phyloP scores from a whole-genome alignment of 2,113 vertebrate genomes.

The Trachemys scripta region DNA sequence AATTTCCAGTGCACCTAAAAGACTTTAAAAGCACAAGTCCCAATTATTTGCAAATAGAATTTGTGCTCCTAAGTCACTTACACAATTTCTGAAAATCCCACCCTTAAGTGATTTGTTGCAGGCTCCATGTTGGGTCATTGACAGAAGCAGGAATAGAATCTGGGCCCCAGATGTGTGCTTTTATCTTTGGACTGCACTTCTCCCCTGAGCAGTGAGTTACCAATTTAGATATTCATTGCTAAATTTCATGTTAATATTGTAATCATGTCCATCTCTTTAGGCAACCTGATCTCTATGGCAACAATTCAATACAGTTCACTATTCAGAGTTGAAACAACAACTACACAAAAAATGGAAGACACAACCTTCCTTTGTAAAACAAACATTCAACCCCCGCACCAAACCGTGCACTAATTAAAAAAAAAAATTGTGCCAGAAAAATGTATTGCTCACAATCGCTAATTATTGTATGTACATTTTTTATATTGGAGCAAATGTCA shows the following conservation, averaged over 20 bases:
- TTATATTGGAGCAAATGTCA: background rate
- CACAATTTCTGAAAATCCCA: background rate
- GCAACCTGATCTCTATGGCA: constrained; percentile 50
- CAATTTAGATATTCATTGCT: constrained; percentile 50
- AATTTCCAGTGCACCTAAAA: background rate
- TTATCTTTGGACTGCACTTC: constrained; percentile 35
- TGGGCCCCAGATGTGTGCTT: constrained; percentile 40
- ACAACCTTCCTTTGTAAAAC: background rate
- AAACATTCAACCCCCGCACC: background rate
- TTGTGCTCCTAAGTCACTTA: background rate
- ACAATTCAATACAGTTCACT: constrained; percentile 47
- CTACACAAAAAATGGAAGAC: background rate
- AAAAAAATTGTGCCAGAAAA: background rate
- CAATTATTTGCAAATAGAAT: background rate
- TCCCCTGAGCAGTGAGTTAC: constrained; percentile 55
- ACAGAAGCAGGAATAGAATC: constrained; percentile 1
- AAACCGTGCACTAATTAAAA: background rate
- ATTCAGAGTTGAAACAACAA: constrained; percentile 24
- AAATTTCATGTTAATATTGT: constrained; percentile 67
- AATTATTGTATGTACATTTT: background rate
- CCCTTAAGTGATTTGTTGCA: constrained; percentile 3
- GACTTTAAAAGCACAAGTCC: background rate
- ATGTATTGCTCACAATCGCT: accelerated
- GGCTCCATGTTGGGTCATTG: background rate
- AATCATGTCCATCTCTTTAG: constrained; percentile 63